Conservation (phyloP, 2,888 invertebrate species). For the Caradrina clavipalpis region DNA sequence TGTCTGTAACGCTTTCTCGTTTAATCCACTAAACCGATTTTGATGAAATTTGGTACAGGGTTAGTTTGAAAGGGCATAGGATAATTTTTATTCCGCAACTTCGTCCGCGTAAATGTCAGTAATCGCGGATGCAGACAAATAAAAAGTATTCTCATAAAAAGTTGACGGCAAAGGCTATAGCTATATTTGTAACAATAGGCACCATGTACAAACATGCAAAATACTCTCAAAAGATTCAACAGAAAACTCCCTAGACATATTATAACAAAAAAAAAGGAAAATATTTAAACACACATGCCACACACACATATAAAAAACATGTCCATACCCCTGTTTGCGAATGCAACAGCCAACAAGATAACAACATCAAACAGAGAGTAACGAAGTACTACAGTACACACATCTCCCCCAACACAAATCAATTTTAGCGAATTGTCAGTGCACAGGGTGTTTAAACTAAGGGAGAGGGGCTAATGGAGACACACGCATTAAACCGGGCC, state of each 20-base stretch:
- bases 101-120: no score
- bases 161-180: no score
- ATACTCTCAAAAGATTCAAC: constrained; percentile 1
- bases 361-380: constrained; percentile 59
- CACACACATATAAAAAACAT: constrained; percentile 30
- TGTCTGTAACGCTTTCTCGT: no score
- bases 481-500: constrained; percentile 89
- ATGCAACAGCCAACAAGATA: constrained; percentile 55
- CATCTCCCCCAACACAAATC: constrained; percentile 81
- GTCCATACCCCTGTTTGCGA: constrained; percentile 54
- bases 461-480: constrained; percentile 88
- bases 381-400: constrained; percentile 52
- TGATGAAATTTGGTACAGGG: no score
- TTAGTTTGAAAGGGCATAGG: no score
- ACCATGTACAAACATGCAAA: not conserved
- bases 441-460: constrained; percentile 85
- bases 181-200: no score
- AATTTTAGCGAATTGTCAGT: constrained; percentile 89
- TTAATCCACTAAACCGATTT: no score
- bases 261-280: not conserved
- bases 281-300: constrained; percentile 18
- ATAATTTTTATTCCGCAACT: no score
- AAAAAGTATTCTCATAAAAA: no score
- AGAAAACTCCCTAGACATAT: not conserved
- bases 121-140: no score